Percentiles rank a stretch among this genome's conserved stretches.
These are phyloP conservation scores for Timandra comae DNA, from an alignment of 2,888 invertebrate species.

Conservation along the genomic window DNA sequence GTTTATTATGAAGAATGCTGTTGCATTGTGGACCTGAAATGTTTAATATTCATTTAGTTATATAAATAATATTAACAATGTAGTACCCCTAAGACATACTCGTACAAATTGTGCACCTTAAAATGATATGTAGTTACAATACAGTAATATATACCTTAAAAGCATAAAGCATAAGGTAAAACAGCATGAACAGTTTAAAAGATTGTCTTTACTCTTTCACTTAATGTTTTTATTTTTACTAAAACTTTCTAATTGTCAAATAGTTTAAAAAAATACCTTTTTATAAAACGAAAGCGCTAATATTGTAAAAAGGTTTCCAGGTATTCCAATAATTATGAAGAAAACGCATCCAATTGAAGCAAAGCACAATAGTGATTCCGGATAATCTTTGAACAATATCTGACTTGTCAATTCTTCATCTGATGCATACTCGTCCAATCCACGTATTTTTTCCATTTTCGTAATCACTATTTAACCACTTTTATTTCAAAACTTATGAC, in stretches of 20 bases:
- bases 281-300: constrained; percentile 79
- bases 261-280: too few species aligned
- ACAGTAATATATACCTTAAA: too few species aligned
- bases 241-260: too few species aligned
- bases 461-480: background rate
- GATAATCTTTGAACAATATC: constrained; percentile 6
- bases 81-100: too few species aligned
- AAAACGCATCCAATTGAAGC: constrained; percentile 27
- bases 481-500: constrained; percentile 6
- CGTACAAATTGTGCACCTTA: too few species aligned
- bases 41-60: too few species aligned
- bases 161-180: too few species aligned
- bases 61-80: background rate
- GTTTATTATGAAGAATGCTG: constrained; percentile 18
- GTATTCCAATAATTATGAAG: constrained; percentile 81
- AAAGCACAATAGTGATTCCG: constrained; percentile 6
- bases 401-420: constrained; percentile 8
- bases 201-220: too few species aligned
- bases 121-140: too few species aligned
- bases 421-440: constrained; percentile 9
- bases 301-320: constrained; percentile 82
- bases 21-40: constrained; percentile 16
- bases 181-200: too few species aligned
- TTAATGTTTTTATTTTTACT: too few species aligned
- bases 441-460: background rate